Base-by-base conservation (phyloP, 2,888 invertebrate genomes). In the Hirudinaria manillensis region DNA sequence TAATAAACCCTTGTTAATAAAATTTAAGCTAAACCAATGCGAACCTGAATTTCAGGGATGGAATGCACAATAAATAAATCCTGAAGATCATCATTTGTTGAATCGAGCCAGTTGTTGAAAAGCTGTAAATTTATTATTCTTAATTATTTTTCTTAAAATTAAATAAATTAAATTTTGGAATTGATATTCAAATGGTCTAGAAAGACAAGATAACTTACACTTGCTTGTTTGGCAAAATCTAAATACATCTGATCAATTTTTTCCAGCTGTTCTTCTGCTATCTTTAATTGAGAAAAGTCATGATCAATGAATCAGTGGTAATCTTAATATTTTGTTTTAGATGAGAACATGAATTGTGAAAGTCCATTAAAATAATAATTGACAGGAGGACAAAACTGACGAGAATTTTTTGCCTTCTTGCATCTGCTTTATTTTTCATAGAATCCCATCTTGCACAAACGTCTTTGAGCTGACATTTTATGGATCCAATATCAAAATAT, bases 61-160 rank as follows among this genome's bases (percentile, higher is more conserved):
- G 97, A 97, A 87, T 99, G 98, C 45, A 99, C 99, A 86, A 99
- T 99, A 88, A 99, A 99, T 92, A 99, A 96, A 86, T 99, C 99
- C 79, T 98, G 94, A 79, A 99, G 89, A 87, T 99, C 99, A 87
- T 99, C 99, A 83, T 98, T 91, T 53, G 99, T 98, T 81, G 98
- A 98, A 86, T 99, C 99, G 88, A 99, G 88, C 96, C 96, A 96
- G 88, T 96, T 96, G 89, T 96, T 95, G 89, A 99, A 99, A 72
- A 99, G 98, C 89, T 68, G 10, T 7, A 1, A 34, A 68, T 34
- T 2, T 29, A 68, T 6, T 32, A 67, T 16, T 16, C 10, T 65
- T 16, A 21, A 21, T 67, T 67, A 67, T 67, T 67, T 90, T 82
- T 61, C 83, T 80, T 32, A 4, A n/a, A 65, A 70, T 65, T 27